A percentile compares a stretch with the other conserved stretches of the same genome.
phyloP scores from a whole-genome alignment of 2,888 invertebrate genomes.

The Thera britannica region DNA sequence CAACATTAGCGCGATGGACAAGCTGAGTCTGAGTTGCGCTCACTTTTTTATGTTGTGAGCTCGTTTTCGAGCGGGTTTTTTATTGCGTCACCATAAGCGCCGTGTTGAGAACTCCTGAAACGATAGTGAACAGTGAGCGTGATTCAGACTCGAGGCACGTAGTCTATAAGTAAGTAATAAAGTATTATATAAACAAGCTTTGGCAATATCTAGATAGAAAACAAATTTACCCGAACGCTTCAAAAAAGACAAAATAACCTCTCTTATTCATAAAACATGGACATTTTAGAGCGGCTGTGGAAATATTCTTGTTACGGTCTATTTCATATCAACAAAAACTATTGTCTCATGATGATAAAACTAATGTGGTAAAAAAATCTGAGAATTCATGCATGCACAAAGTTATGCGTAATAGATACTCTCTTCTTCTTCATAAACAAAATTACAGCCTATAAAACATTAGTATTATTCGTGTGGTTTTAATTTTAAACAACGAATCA shows the following conservation, averaged over 20 bases:
- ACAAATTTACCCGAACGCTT: constrained; percentile 21
- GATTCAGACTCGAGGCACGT: not conserved
- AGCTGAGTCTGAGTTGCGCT: too few relatives aligned
- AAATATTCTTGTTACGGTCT: too few relatives aligned
- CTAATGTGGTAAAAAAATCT: not conserved
- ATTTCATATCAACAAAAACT: too few relatives aligned
- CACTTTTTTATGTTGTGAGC: too few relatives aligned
- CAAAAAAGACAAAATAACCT: not conserved
- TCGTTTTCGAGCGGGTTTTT: too few relatives aligned
- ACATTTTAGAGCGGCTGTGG: too few relatives aligned
- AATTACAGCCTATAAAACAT: not conserved
- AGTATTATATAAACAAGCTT: constrained; percentile 10
- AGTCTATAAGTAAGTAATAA: constrained; percentile 14
- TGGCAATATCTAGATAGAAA: constrained; percentile 27
- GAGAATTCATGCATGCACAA: not conserved
- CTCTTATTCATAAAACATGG: too few relatives aligned
- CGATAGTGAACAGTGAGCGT: too few relatives aligned
- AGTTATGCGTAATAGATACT: not conserved
- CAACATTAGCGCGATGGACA: too few relatives aligned
- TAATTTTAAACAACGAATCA: constrained; percentile 75
- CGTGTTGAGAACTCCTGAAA: too few relatives aligned
- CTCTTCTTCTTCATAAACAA: not conserved
- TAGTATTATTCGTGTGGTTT: constrained; percentile 60
- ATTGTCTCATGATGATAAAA: not conserved
- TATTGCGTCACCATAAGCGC: too few relatives aligned